A percentile compares a stretch with the other conserved stretches of the same genome.
phyloP scores from a whole-genome alignment of 2,797 vertebrate genomes.

The Harpagifer antarcticus region DNA sequence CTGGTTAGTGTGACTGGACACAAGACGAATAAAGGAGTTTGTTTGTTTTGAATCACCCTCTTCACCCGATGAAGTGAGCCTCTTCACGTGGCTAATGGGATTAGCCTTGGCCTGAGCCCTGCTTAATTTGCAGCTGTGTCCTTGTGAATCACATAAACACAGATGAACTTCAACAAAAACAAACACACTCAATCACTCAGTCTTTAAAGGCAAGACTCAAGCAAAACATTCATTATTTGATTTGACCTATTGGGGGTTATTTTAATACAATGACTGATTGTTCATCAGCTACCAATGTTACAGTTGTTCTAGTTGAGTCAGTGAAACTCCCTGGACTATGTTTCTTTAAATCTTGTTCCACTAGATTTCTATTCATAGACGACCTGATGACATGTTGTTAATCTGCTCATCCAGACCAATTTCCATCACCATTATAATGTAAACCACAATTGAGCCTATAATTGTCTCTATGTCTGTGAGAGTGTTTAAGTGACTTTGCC shows the following conservation, averaged over 20 bases:
- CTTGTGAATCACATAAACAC: constrained; percentile 14
- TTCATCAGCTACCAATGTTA: constrained; percentile 16
- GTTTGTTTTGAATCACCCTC: constrained; percentile 20
- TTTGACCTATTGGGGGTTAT: constrained; percentile 20
- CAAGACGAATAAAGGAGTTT: constrained; percentile 20
- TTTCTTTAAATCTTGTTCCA: not conserved
- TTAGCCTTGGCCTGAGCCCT: constrained; percentile 25
- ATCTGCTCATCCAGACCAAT: not conserved
- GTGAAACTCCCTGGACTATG: not conserved
- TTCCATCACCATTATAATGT: constrained; percentile 36
- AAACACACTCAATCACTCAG: not conserved
- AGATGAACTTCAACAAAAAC: not conserved
- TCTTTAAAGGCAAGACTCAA: constrained; percentile 24
- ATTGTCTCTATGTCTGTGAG: constrained; percentile 35
- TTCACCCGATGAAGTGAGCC: constrained; percentile 15
- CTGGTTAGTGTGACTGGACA: constrained; percentile 9
- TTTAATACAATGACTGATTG: not conserved
- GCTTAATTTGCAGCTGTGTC: constrained; percentile 39
- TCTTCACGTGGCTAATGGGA: constrained; percentile 40
- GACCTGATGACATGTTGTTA: constrained; percentile 5
- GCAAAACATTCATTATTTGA: constrained; percentile 15
- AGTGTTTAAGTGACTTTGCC: constrained; percentile 28
- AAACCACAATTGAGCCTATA: constrained; percentile 52
- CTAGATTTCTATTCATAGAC: constrained; percentile 9
- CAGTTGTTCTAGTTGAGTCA: constrained; percentile 10